These are phyloP conservation scores for Xenopus laevis DNA, from an alignment of 2,113 vertebrate genomes.

Conservation along the genomic window DNA sequence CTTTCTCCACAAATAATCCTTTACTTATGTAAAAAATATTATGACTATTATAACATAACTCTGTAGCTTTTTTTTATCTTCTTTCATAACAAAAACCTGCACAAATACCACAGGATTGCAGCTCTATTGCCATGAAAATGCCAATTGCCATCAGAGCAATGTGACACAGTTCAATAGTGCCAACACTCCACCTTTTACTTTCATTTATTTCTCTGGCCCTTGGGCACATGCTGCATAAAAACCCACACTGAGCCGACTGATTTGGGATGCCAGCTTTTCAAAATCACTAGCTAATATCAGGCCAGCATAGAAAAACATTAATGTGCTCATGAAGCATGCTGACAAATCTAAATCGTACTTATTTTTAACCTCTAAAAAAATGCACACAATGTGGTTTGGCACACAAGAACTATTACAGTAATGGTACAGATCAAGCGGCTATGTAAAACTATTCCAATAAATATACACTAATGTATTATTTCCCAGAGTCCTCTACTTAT, in stretches of 20 bases:
- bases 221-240: slow-evolving; percentile 41
- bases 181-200: slow-evolving; percentile 41
- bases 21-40: background rate
- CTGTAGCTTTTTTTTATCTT: background rate
- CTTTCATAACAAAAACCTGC: background rate
- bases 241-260: slow-evolving; percentile 9
- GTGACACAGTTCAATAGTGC: slow-evolving; percentile 44
- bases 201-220: slow-evolving; percentile 40
- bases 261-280: slow-evolving; percentile 5
- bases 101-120: slow-evolving; percentile 40
- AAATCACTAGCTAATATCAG: slow-evolving; percentile 47
- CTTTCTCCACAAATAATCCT: too few species aligned
- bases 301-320: slow-evolving; percentile 29
- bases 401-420: slow-evolving; percentile 41
- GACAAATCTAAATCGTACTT: slow-evolving; percentile 47
- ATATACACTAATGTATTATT: too few species aligned
- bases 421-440: slow-evolving; percentile 4
- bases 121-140: slow-evolving; percentile 56
- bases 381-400: background rate
- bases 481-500: too few species aligned
- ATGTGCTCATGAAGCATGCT: slow-evolving; percentile 43
- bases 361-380: slow-evolving; percentile 53
- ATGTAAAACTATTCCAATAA: too few species aligned
- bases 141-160: slow-evolving; percentile 54
- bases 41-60: background rate